A percentile compares a stretch with the other conserved stretches of the same genome.
phyloP scores from a whole-genome alignment of 2,888 invertebrate species.

The Netelia fuscicornis region DNA sequence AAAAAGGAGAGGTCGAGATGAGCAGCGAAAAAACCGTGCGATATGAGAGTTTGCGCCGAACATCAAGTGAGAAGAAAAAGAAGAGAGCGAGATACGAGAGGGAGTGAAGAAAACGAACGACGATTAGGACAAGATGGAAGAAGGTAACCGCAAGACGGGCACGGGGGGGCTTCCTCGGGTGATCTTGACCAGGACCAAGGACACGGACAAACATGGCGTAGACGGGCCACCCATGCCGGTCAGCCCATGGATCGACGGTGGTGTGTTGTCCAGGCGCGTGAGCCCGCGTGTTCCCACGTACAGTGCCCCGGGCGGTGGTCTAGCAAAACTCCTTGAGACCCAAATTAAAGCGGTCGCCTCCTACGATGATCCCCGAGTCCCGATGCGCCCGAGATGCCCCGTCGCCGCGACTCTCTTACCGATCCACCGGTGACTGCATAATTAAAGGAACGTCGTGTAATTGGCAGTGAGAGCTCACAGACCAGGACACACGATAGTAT shows the following conservation, averaged over 20 bases:
- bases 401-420: constrained; percentile 70
- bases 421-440: constrained; percentile 81
- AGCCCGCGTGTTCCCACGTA: constrained; percentile 81
- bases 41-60: constrained; percentile 30
- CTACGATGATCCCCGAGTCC: constrained; percentile 75
- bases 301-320: constrained; percentile 80
- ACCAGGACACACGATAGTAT: constrained; percentile 24
- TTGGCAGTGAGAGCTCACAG: constrained; percentile 74
- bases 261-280: constrained; percentile 58
- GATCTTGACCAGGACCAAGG: constrained; percentile 80
- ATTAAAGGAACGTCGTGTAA: constrained; percentile 83
- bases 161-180: constrained; percentile 56
- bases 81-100: constrained; percentile 21
- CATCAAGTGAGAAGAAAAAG: constrained; percentile 15
- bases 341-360: constrained; percentile 82
- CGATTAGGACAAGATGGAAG: constrained; percentile 44
- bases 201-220: constrained; percentile 76
- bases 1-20: no score
- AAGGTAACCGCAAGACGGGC: constrained; percentile 65
- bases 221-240: constrained; percentile 81
- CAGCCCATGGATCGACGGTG: constrained; percentile 67
- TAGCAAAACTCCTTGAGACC: constrained; percentile 80
- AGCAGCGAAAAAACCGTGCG: constrained; percentile 6
- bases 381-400: constrained; percentile 65
- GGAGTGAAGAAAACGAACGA: constrained; percentile 51